Evolutionary conservation across 2,888 invertebrate genomes (phyloP).

Genomic region (Pterostichus niger): DNA sequence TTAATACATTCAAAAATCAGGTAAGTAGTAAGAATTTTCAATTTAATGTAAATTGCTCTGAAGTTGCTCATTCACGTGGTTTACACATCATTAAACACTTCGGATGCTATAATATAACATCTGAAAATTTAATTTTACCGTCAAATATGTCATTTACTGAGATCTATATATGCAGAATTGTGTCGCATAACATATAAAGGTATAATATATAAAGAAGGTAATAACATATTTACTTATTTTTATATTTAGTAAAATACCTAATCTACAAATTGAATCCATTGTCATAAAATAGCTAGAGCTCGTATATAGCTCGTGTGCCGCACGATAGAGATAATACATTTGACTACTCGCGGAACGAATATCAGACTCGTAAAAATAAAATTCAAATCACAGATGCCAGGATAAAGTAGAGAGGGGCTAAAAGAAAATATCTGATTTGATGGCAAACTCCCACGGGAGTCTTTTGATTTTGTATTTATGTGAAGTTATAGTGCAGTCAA

Average conservation of each 20-base stretch:
- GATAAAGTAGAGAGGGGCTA: conserved; percentile 26
- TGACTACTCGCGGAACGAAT: conserved; percentile 33
- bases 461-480: conserved; percentile 38
- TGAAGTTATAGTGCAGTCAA: conserved; percentile 28
- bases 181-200: too few species aligned
- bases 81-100: too few species aligned
- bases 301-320: conserved; percentile 20
- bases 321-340: conserved; percentile 34
- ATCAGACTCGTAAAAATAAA: conserved; percentile 44
- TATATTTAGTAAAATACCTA: background rate
- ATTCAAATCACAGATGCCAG: conserved; percentile 48
- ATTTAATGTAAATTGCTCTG: too few species aligned
- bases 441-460: conserved; percentile 10
- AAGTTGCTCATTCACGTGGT: too few species aligned
- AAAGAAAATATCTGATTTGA: conserved; percentile 44
- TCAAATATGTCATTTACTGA: too few species aligned
- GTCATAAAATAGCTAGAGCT: conserved; percentile 9
- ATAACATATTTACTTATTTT: too few species aligned
- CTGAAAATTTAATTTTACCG: too few species aligned
- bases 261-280: conserved; percentile 21
- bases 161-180: too few species aligned
- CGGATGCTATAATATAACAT: too few species aligned
- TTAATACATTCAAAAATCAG: too few species aligned
- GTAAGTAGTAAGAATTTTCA: too few species aligned
- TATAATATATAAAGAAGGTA: too few species aligned